Conservation (phyloP, 1,140 invertebrate genomes). For the Oedothorax gibbosus region DNA sequence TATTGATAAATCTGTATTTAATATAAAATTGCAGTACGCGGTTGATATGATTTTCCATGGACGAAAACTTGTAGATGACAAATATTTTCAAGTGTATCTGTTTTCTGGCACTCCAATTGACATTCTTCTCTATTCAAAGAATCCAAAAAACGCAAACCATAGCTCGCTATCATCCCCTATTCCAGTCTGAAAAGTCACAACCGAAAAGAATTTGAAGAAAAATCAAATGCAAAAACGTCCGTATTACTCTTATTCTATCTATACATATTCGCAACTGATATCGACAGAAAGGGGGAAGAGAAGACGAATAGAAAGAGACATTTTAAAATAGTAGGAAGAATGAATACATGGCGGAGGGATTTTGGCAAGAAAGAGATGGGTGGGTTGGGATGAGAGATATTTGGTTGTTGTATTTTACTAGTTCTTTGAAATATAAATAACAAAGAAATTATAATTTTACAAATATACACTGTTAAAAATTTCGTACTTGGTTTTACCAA, state of each 20-base stretch:
- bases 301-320: slow-evolving; percentile 2
- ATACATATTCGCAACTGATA: slow-evolving; percentile 38
- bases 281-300: slow-evolving; percentile 28
- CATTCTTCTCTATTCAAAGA: not conserved
- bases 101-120: not conserved
- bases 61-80: too few species aligned
- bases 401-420: too few species aligned
- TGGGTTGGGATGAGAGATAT: not conserved
- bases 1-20: too few species aligned
- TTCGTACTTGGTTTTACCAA: too few species aligned
- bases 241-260: slow-evolving; percentile 39
- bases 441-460: too few species aligned
- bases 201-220: not conserved
- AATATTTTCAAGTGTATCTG: too few species aligned
- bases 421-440: too few species aligned
- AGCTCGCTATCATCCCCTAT: slow-evolving; percentile 3
- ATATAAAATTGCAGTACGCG: too few species aligned
- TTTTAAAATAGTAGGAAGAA: slow-evolving; percentile 5
- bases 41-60: too few species aligned
- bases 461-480: too few species aligned
- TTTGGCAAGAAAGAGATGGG: slow-evolving; percentile 9
- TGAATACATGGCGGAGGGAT: slow-evolving; percentile 23
- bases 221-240: slow-evolving; percentile 19
- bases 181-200: slow-evolving; percentile 21
- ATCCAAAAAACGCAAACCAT: not conserved